Evolutionary conservation across 1,140 invertebrate genomes (phyloP).

Genomic region (Diuraphis noxia): DNA sequence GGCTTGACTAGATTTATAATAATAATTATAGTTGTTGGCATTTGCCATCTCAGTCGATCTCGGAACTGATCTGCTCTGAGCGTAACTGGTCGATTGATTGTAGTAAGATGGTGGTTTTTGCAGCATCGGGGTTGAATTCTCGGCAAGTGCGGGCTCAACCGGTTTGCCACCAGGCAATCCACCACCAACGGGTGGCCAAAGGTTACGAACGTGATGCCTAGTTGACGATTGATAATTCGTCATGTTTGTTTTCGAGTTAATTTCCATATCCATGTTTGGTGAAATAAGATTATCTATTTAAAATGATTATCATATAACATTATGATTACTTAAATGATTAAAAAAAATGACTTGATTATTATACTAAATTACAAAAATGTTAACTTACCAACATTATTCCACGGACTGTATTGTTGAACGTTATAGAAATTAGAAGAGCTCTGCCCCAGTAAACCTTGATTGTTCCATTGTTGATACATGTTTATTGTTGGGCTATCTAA

Average conservation of each 20-base stretch:
- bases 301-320: background rate
- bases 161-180: conserved; percentile 44
- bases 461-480: conserved; percentile 64
- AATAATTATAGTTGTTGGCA: background rate
- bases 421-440: conserved; percentile 42
- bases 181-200: conserved; percentile 34
- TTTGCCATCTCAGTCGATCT: background rate
- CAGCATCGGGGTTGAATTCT: background rate
- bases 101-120: conserved; percentile 3
- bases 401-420: conserved; percentile 21
- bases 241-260: background rate
- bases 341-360: background rate
- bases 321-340: background rate
- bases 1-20: conserved; percentile 48
- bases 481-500: conserved; percentile 67
- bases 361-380: background rate
- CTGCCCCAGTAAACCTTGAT: conserved; percentile 56
- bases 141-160: background rate
- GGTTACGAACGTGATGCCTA: conserved; percentile 18
- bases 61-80: background rate
- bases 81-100: conserved; percentile 29
- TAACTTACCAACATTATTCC: conserved; percentile 19
- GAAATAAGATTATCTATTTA: conserved; percentile 13
- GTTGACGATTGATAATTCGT: background rate
- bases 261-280: conserved; percentile 18